Base-by-base conservation (phyloP, 2,888 invertebrate genomes). In the Ophioninae sp. region DNA sequence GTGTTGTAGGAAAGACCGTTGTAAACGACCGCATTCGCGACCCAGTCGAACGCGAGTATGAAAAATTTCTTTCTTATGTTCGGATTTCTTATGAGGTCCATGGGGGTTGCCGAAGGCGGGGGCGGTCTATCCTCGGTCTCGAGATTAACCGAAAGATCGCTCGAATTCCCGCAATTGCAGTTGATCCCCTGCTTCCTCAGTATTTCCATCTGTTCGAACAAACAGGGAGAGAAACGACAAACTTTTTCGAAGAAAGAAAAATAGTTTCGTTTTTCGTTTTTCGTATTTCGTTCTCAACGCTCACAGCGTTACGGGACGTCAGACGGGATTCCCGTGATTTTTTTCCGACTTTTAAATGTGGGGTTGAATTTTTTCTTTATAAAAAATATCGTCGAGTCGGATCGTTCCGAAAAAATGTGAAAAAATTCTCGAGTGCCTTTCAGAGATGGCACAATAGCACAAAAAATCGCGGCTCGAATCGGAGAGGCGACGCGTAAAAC, bases 1-100 rank as follows among this genome's bases (percentile, higher is more conserved):
- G 95, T 94, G 90, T 95, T 96, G 88, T 95, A 95, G 87, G 95
- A 95, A 71, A 96, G 93, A 78, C 95, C 95, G 88, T 95, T 95
- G 90, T 96, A 96, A 2, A 95, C 95, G 0, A 95, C 95, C n/a
- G 95, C 95, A 78, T 95, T 93, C 58, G 95, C 94, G 7, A 95
- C 94, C 95, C 95, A 96, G 87, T 95, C 95, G 86, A 95, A 95
- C 0, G 95, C 95, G 37, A 95, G 92, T 73, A 96, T 94, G 39
- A 95, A 93, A 86, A 95, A 95, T 88, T 95, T 96, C 88, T 94
- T 95, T 67, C 95, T 93, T 85, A 95, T 95, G 90, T 95, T 95
- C 0, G 95, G 95, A 90, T 95, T 95, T 87, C 94, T 93, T 81
- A 95, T 94, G 64, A 95, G 93, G 89, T 96, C 95, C 88, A 95